Percentiles rank a stretch among this genome's conserved stretches.
These are phyloP conservation scores for Platycheirus albimanus DNA, from an alignment of 2,888 invertebrate genomes.

Conservation along the genomic window DNA sequence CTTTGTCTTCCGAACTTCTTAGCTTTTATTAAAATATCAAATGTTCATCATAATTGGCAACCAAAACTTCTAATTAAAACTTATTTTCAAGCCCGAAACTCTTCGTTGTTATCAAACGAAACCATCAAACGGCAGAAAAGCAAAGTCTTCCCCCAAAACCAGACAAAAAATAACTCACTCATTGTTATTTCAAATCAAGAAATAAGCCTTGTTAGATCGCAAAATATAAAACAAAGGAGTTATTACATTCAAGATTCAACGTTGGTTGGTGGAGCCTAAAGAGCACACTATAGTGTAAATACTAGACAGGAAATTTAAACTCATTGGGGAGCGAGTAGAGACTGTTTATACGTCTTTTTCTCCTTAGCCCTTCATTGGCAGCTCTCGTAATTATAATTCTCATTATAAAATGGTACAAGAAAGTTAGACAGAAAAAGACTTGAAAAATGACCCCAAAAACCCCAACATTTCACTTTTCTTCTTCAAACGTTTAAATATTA, in stretches of 20 bases:
- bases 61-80: slow-evolving; percentile 69
- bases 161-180: slow-evolving; percentile 29
- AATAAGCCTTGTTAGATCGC: slow-evolving; percentile 58
- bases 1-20: neutral
- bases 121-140: slow-evolving; percentile 54
- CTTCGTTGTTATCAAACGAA: slow-evolving; percentile 60
- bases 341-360: slow-evolving; percentile 9
- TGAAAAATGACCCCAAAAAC: slow-evolving; percentile 58
- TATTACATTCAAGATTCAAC: slow-evolving; percentile 63
- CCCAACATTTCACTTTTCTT: slow-evolving; percentile 8
- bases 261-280: slow-evolving; percentile 22
- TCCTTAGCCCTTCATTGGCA: neutral
- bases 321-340: slow-evolving; percentile 47
- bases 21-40: neutral
- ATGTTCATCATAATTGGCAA: slow-evolving; percentile 47
- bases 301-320: slow-evolving; percentile 60
- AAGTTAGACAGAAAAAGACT: slow-evolving; percentile 41
- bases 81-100: slow-evolving; percentile 50
- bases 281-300: slow-evolving; percentile 42
- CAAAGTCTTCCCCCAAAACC: slow-evolving; percentile 25
- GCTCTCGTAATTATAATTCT: slow-evolving; percentile 57
- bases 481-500: slow-evolving; percentile 41
- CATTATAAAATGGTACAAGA: slow-evolving; percentile 43
- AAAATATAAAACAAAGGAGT: slow-evolving; percentile 62
- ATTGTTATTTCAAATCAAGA: slow-evolving; percentile 51